These are phyloP conservation scores for Nothocercus julius DNA, from an alignment of 2,113 vertebrate genomes.

Conservation along the genomic window DNA sequence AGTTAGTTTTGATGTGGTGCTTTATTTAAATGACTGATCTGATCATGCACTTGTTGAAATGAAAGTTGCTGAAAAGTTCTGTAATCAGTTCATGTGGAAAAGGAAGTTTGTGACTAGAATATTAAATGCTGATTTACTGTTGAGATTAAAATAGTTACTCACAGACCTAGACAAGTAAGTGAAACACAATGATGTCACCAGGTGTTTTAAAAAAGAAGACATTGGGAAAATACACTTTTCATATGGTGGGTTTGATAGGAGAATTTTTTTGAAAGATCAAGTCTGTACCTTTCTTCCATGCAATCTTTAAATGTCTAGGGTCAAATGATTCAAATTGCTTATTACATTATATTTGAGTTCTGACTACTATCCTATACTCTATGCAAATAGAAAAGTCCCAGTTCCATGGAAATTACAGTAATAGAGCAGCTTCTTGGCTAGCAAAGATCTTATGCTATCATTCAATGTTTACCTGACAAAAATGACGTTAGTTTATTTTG, in stretches of 20 bases:
- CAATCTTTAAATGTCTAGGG: not conserved
- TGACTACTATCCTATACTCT: not conserved
- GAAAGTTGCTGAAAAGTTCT: conserved; percentile 18
- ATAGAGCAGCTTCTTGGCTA: conserved; percentile 4
- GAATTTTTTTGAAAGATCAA: not conserved
- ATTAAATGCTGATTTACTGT: not conserved
- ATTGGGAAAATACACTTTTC: rapidly evolving
- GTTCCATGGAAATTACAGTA: not conserved
- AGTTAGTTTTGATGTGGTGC: not conserved
- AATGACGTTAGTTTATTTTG: conserved; percentile 7
- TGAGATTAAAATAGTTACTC: not conserved
- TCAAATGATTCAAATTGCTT: not conserved
- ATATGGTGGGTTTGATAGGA: not conserved
- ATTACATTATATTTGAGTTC: not conserved
- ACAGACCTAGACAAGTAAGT: not conserved
- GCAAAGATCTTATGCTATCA: not conserved
- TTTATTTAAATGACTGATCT: conserved; percentile 6
- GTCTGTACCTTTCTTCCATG: not conserved
- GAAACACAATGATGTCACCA: not conserved
- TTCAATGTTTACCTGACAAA: not conserved
- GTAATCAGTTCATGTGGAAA: not conserved
- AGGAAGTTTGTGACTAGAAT: not conserved
- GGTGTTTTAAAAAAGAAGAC: not conserved
- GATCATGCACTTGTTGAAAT: conserved; percentile 14
- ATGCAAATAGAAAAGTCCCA: conserved; percentile 37